phyloP scores from a whole-genome alignment of 2,797 vertebrate genomes.

The Crypturellus tataupa region DNA sequence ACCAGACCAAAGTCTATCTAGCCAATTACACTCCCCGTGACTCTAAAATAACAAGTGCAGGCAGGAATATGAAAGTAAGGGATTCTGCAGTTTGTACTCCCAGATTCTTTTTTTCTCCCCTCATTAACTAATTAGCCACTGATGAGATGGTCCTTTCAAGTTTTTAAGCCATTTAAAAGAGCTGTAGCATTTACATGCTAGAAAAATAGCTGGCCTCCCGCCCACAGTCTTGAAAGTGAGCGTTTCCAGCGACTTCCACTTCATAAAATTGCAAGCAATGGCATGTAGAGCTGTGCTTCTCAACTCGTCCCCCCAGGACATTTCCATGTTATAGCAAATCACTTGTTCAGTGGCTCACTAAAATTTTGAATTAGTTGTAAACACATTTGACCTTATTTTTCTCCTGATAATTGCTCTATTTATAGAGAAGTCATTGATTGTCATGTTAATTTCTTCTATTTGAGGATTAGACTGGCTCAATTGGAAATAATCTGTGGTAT shows the following conservation, averaged over 20 bases:
- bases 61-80: neutral
- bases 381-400: conserved; percentile 71
- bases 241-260: conserved; percentile 40
- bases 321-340: conserved; percentile 58
- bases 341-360: conserved; percentile 47
- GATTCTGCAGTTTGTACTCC: neutral
- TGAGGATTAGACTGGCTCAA: neutral
- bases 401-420: conserved; percentile 52
- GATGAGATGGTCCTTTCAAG: conserved; percentile 10
- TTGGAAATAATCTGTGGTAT: neutral
- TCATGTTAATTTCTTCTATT: conserved; percentile 33
- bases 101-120: neutral
- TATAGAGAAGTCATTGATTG: conserved; percentile 51
- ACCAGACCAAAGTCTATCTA: neutral
- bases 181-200: neutral
- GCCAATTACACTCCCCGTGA: neutral
- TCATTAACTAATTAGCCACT: conserved; percentile 26
- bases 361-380: conserved; percentile 70
- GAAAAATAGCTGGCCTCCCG: conserved; percentile 12
- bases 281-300: conserved; percentile 41
- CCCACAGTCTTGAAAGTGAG: neutral
- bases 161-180: neutral
- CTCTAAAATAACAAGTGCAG: neutral
- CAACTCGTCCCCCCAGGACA: conserved; percentile 40
- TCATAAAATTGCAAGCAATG: conserved; percentile 7